Base-by-base conservation (phyloP, 2,888 invertebrate genomes). In the Crepidodera aurea region DNA sequence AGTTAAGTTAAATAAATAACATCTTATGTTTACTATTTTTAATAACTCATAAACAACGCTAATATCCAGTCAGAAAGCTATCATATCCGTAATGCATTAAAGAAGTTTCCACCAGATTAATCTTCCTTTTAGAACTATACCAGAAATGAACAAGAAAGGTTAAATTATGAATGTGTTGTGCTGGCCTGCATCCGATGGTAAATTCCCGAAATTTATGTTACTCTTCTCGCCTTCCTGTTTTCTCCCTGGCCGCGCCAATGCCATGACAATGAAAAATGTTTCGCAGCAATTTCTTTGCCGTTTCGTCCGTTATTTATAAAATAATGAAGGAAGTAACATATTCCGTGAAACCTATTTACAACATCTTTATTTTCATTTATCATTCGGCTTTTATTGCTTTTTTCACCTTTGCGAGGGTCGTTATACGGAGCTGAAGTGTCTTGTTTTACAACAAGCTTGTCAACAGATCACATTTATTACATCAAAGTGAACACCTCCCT, bases 181-280 rank as follows among this genome's bases (percentile, higher is more conserved):
- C 64, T 66, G 65, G 67, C 65, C 69, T 71, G 66, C 70, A 71
- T 71, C 73, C 71, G 71, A 70, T 71, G 70, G 66, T 71, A 68
- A 69, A 71, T 71, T 71, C 64, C 44, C 40, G 44, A 67, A 71
- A 73, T 71, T 71, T 71, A 73, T 71, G 71, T 69, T 70, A 68
- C 64, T 69, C 66, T 68, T 65, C 69, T 65, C 68, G 69, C 69
- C 59, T 70, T 71, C 71, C 71, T 69, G 70, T 69, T 72, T 71
- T 68, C 67, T 70, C 62, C 65, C 66, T 66, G 55, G 50, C 68
- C 59, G 59, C 59, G 59, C 58, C 62, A 15, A 25, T 32, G 27
- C 42, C 32, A n/a, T 70, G 71, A 71, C 71, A 71, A 68, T 73
- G 73, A 73, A 71, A 71, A 71, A 73, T 71, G 73, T 60, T 65